Evolutionary conservation across 2,888 invertebrate genomes (phyloP).

Genomic region (Oscheius sp.): DNA sequence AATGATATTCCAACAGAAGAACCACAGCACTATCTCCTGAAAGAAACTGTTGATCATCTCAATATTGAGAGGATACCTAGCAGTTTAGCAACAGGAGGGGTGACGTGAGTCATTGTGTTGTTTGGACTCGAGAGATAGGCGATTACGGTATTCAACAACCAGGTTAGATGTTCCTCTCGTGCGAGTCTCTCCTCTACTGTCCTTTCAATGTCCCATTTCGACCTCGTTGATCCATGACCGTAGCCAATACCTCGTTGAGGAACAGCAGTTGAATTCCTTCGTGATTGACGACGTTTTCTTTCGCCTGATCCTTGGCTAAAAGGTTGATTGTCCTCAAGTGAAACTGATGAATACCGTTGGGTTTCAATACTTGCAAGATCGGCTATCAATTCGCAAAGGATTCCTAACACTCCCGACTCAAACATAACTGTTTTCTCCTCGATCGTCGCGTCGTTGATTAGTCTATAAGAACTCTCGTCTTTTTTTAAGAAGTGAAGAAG

Average conservation of each 20-base stretch:
- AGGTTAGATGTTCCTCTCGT: conserved; percentile 68
- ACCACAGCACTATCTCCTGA: conserved; percentile 53
- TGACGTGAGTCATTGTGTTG: conserved; percentile 40
- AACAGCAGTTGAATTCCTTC: conserved; percentile 43
- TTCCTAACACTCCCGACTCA: conserved; percentile 57
- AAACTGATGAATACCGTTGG: conserved; percentile 27
- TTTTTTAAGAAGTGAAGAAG: background rate
- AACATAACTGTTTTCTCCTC: conserved; percentile 56
- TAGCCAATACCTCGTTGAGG: conserved; percentile 63
- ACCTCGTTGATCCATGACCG: conserved; percentile 68
- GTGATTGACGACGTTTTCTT: conserved; percentile 38
- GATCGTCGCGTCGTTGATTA: conserved; percentile 54
- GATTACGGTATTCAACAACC: conserved; percentile 64
- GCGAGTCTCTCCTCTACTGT: conserved; percentile 64
- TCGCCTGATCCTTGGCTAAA: conserved; percentile 41
- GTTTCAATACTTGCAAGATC: conserved; percentile 50
- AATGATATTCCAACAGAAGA: conserved; percentile 64
- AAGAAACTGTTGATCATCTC: no score
- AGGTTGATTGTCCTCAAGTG: no score
- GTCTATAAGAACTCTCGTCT: conserved; percentile 39
- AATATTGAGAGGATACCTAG: no score
- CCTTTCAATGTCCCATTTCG: conserved; percentile 67
- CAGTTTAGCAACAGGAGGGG: conserved; percentile 35
- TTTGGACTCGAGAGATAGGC: conserved; percentile 51
- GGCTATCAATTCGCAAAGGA: conserved; percentile 57